Conservation (phyloP, 2,113 vertebrate species). For the Gallinago jamesoni region DNA sequence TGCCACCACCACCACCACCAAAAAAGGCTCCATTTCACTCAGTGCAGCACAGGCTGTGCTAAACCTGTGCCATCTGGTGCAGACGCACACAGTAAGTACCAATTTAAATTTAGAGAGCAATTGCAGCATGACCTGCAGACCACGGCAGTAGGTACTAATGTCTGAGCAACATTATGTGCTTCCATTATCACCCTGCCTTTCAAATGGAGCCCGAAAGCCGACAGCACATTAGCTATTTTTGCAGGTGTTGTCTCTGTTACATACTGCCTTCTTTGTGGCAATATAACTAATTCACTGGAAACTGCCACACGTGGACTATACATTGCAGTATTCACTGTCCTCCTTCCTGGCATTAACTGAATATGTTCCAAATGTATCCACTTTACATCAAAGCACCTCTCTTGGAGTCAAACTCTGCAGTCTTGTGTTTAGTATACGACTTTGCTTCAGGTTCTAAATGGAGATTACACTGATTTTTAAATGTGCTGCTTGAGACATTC, state of each 20-base stretch:
- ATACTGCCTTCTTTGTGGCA: not conserved
- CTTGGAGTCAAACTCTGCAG: not conserved
- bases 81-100: not conserved
- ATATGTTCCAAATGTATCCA: not conserved
- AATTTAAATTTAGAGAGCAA: not conserved
- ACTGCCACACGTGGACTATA: not conserved
- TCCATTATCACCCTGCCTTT: slow-evolving; percentile 1
- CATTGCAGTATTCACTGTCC: not conserved
- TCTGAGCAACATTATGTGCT: not conserved
- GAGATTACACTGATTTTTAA: not conserved
- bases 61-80: not conserved
- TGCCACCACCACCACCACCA: not conserved
- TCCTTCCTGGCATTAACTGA: not conserved
- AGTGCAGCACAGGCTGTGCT: not conserved
- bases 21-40: not conserved
- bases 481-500: not conserved
- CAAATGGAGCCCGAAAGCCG: not conserved
- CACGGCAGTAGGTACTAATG: not conserved
- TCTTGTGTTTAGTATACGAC: not conserved
- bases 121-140: slow-evolving; percentile 4
- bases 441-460: slow-evolving; percentile 7
- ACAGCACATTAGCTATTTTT: not conserved
- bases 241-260: not conserved
- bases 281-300: not conserved
- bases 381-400: not conserved